phyloP scores from a whole-genome alignment of 2,888 invertebrate species.

The Synanthedon myopaeformis region DNA sequence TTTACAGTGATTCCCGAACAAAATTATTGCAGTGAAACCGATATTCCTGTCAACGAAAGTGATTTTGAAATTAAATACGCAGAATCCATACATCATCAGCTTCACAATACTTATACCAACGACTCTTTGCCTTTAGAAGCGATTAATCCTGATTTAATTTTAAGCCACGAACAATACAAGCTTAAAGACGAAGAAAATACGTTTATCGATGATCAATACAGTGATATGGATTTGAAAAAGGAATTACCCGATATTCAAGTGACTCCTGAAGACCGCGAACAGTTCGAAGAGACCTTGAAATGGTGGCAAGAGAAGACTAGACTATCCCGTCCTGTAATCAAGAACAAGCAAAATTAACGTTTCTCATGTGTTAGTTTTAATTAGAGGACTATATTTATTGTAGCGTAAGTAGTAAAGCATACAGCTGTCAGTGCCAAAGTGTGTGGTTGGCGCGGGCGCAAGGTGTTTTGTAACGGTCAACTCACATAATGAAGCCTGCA shows the following conservation, averaged over 20 bases:
- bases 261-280: slow-evolving; percentile 58
- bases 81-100: slow-evolving; percentile 43
- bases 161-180: slow-evolving; percentile 39
- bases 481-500: slow-evolving; percentile 22
- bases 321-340: slow-evolving; percentile 32
- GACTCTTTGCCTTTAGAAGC: slow-evolving; percentile 32
- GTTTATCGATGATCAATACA: slow-evolving; percentile 49
- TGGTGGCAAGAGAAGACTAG: slow-evolving; percentile 68
- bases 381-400: slow-evolving; percentile 19
- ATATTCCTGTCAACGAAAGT: slow-evolving; percentile 44
- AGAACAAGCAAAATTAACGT: neutral
- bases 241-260: slow-evolving; percentile 61
- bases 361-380: slow-evolving; percentile 3
- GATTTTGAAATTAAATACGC: slow-evolving; percentile 64
- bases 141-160: slow-evolving; percentile 42
- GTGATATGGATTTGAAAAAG: slow-evolving; percentile 57
- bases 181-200: slow-evolving; percentile 45
- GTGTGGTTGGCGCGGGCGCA: slow-evolving; percentile 45
- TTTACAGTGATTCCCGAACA: slow-evolving; percentile 66
- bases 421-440: slow-evolving; percentile 66
- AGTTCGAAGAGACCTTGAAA: slow-evolving; percentile 62
- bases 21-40: slow-evolving; percentile 48
- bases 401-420: slow-evolving; percentile 24
- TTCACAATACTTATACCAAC: slow-evolving; percentile 30
- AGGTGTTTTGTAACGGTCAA: slow-evolving; percentile 62